Evolutionary conservation across 2,113 vertebrate genomes (phyloP), one percentile per base, ranked within the genome.

Genomic region (Ardeotis arabs): DNA sequence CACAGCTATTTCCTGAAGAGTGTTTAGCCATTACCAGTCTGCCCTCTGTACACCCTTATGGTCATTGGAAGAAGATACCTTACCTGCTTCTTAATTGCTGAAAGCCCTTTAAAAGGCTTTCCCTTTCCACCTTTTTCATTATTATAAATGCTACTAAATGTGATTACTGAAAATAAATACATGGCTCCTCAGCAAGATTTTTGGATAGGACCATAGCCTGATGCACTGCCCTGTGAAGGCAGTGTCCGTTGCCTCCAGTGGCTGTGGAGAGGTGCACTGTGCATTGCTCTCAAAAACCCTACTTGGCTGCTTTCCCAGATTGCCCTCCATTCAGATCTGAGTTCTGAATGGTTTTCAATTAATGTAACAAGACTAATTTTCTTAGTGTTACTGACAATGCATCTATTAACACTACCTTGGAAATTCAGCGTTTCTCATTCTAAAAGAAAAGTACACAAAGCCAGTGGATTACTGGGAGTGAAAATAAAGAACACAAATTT

Each of bases 331-430:
- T 96, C 92, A 81, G 22, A 49, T 81, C 86, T 23, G 28, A 67
- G 68, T 44, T 41, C 88, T 95, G 76, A 96, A 90, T 93, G 83
- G 64, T 88, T 96, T 90, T 92, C 96, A 95, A 84, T 96, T 94
- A 96, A 86, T 87, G 93, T 95, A 96, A 96, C 92, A 60, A 84
- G 93, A 39, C 90, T 96, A 96, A 97, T 97, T 94, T 97, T 95
- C 85, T 85, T 90, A 80, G 50, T 1, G 0, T 76, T 91, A 58
- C 79, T 90, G 92, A 74, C 92, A 94, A 90, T 92, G 63, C 27
- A 16, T 90, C 64, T 88, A 60, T 93, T 83, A 90, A 77, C 73
- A 55, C 31, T 73, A 94, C 79, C 83, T 95, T 88, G 47, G 41
- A 95, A 92, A 80, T 90, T 63, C 85, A 58, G 39, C 60, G 72